Base-by-base conservation (phyloP, 2,113 vertebrate genomes). In the Axis porcinus region DNA sequence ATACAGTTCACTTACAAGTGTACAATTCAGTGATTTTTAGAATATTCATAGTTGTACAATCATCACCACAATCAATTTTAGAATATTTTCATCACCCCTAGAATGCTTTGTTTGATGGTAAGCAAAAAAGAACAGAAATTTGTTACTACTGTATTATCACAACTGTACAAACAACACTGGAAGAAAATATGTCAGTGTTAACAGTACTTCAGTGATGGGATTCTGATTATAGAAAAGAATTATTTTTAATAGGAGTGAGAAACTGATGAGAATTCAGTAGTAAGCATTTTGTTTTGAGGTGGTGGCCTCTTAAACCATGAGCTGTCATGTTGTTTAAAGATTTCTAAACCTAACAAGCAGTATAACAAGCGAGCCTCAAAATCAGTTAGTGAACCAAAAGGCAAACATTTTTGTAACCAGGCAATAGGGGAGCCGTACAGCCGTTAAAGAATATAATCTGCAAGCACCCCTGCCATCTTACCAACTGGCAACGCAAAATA, bases 251-350 rank as follows among this genome's bases (percentile, higher is more conserved):
- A 96, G 74, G 60, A 92, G 28, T 33, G 81, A 95, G 55, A 97
- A 94, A 95, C 76, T 70, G 86, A 94, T 86, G 92, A 94, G 52
- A 70, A 40, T 45, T 92, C 55, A 79, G 25, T 40, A 78, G 54
- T 76, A 81, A 83, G 87, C 43, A 4, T 97, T 97, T 97, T 96
- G 92, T 62, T 96, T 97, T 98, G 93, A 96, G 92, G 97, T 88
- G 96, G 60, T 92, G 74, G 89, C 98, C 47, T 97, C 89, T 96
- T 79, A 43, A 91, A 92, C 74, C 89, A 96, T 93, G 98, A 97
- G 97, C 92, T 97, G 74, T 98, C 87, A 58, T 98, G 99, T 98
- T 97, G 96, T 95, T 98, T 98, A 98, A 96, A 96, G 96, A 98
- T 93, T 98, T 98, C 82, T 25, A 98, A 74, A 97, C 64, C 62